A percentile compares a stretch with the other conserved stretches of the same genome.
Conservation (phyloP, 2,888 invertebrate genomes). For the Diachrysia chrysitis region DNA sequence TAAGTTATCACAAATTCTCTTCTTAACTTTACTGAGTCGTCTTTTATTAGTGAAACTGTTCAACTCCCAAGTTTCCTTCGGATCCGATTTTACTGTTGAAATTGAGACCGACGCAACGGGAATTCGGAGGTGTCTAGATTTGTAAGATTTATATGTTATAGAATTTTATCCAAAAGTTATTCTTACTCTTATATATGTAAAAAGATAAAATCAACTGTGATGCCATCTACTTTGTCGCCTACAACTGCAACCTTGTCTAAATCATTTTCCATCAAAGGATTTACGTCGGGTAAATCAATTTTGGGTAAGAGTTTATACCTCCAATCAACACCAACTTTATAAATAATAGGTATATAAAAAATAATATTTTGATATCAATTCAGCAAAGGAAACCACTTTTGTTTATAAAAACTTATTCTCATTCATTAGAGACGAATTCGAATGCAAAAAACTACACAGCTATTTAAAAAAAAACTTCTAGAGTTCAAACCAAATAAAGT, state of each 20-base stretch:
- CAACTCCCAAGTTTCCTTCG: constrained; percentile 52
- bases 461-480: constrained; percentile 31
- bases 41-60: constrained; percentile 71
- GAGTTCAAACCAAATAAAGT: constrained; percentile 65
- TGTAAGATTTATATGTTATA: not conserved
- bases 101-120: constrained; percentile 36
- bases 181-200: too few relatives aligned
- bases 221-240: too few relatives aligned
- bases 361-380: not conserved
- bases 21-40: constrained; percentile 68
- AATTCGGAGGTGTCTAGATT: constrained; percentile 18
- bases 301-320: too few relatives aligned
- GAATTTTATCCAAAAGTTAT: too few relatives aligned
- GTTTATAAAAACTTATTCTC: constrained; percentile 23
- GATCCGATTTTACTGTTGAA: constrained; percentile 60
- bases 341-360: not conserved
- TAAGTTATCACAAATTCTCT: constrained; percentile 69
- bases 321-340: too few relatives aligned
- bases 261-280: not conserved
- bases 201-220: too few relatives aligned
- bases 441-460: constrained; percentile 13
- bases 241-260: too few relatives aligned
- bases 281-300: not conserved
- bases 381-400: not conserved
- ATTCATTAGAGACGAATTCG: constrained; percentile 19